Percentiles rank a stretch among this genome's conserved stretches.
Evolutionary conservation across 2,113 vertebrate species (phyloP).

Genomic region (Rhinoptilus africanus): DNA sequence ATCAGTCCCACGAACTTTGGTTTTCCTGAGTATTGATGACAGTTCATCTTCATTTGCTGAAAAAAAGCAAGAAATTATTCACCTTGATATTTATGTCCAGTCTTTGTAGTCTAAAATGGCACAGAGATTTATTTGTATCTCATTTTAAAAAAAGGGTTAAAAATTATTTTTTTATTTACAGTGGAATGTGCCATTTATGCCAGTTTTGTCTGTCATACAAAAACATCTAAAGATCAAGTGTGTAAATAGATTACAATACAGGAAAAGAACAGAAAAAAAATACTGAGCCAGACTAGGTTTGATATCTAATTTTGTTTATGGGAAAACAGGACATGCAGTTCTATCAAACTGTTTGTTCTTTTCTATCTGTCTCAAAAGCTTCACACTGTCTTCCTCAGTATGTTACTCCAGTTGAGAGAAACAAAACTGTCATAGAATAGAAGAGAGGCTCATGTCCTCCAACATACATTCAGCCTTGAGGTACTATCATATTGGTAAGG

Average conservation of each 20-base stretch:
- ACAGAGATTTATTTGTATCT: neutral
- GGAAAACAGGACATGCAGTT: neutral
- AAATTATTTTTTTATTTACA: neutral
- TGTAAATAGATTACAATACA: neutral
- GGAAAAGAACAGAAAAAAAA: neutral
- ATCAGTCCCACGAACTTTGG: neutral
- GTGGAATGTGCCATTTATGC: neutral
- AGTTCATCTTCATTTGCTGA: constrained; percentile 56
- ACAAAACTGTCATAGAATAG: neutral
- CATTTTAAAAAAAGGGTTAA: neutral
- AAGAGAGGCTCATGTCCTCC: neutral
- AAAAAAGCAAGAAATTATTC: constrained; percentile 27
- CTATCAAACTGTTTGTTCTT: neutral
- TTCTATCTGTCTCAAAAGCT: neutral
- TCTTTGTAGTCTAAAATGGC: neutral
- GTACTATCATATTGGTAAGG: neutral
- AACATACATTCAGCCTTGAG: neutral
- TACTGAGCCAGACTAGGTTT: neutral
- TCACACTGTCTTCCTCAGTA: neutral
- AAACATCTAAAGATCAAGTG: neutral
- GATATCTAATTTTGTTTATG: neutral
- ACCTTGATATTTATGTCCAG: neutral
- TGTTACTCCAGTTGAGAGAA: neutral
- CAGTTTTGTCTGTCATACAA: neutral
- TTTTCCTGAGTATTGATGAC: neutral